Conservation (phyloP, 2,113 vertebrate genomes). For the Cyanoderma ruficeps region DNA sequence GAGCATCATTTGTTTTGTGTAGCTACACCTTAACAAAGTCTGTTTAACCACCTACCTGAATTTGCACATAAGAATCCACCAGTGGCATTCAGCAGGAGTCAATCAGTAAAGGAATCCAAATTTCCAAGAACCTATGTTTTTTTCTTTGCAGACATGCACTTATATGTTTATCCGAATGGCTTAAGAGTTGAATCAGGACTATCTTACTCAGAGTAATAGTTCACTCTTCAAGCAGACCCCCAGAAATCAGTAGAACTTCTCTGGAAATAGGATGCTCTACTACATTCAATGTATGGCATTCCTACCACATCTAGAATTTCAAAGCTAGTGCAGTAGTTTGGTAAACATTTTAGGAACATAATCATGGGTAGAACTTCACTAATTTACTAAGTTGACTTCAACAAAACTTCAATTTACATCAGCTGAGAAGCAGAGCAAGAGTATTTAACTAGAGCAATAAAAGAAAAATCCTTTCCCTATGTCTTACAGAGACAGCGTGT, state of each 20-base stretch:
- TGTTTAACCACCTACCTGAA: not conserved
- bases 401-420: not conserved
- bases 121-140: not conserved
- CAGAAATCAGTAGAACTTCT: not conserved
- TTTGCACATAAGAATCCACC: not conserved
- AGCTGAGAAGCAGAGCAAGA: not conserved
- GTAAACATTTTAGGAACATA: not conserved
- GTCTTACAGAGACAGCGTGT: not conserved
- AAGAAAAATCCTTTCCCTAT: not conserved
- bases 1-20: not conserved
- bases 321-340: not conserved
- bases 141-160: not conserved
- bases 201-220: not conserved
- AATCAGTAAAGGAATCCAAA: not conserved
- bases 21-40: not conserved
- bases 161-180: not conserved
- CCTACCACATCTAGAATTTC: not conserved
- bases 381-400: not conserved
- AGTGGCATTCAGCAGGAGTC: not conserved
- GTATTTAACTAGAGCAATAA: not conserved
- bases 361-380: not conserved
- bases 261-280: not conserved
- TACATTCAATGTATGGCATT: not conserved
- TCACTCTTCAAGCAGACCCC: not conserved
- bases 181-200: not conserved